Evolutionary conservation across 2,888 invertebrate species (phyloP).

Genomic region (Campoplex capitator): DNA sequence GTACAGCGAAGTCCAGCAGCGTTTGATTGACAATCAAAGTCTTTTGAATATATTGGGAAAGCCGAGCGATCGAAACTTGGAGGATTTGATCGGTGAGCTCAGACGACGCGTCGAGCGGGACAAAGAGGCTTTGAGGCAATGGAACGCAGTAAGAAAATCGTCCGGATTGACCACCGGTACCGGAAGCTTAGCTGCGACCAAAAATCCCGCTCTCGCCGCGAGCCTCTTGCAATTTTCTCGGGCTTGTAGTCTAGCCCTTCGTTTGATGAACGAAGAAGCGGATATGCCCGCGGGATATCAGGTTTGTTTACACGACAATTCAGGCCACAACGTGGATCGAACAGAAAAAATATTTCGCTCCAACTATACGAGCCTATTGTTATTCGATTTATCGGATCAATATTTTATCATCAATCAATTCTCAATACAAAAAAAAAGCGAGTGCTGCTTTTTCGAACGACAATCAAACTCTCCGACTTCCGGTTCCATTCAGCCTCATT

Average conservation of each 20-base stretch:
- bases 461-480: not conserved
- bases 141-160: slow-evolving; percentile 86
- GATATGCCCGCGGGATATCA: slow-evolving; percentile 38
- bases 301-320: slow-evolving; percentile 21
- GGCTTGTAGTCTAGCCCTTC: slow-evolving; percentile 91
- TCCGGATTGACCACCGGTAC: slow-evolving; percentile 65
- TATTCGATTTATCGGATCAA: not conserved
- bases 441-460: not conserved
- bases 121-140: slow-evolving; percentile 92
- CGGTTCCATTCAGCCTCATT: not conserved
- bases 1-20: slow-evolving; percentile 94
- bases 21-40: slow-evolving; percentile 96
- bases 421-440: not conserved
- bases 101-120: slow-evolving; percentile 94
- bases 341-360: not conserved
- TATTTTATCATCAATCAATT: not conserved
- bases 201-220: slow-evolving; percentile 86
- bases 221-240: slow-evolving; percentile 91
- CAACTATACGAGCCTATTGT: not conserved
- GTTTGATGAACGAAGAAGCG: slow-evolving; percentile 88
- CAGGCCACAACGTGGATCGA: not conserved
- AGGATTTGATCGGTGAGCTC: slow-evolving; percentile 91
- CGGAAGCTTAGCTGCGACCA: slow-evolving; percentile 70
- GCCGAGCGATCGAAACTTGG: slow-evolving; percentile 87
- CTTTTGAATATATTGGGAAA: slow-evolving; percentile 94